Evolutionary conservation across 2,797 vertebrate species (phyloP), one percentile per base, ranked within the genome.

Genomic region (Paedocypris micromegethes): DNA sequence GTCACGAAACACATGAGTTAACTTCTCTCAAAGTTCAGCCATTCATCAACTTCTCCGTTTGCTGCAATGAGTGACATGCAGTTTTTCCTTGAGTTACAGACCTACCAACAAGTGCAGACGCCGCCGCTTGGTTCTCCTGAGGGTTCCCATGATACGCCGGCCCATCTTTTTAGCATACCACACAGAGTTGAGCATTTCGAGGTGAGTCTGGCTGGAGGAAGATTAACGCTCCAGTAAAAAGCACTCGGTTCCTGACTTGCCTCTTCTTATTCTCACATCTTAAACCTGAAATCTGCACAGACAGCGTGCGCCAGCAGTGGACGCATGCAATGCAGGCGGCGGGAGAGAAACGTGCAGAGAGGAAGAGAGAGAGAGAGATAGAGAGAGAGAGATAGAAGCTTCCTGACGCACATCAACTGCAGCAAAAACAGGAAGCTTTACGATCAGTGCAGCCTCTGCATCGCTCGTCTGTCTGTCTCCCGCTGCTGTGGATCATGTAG

Each of bases 101-200:
- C 90, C 86, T 92, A 93, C 91, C 92, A 89, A 85, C 75, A 89
- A 86, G 81, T 85, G 87, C 80, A 87, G 86, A 78, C 87, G 88
- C 49, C 92, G 90, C 61, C 83, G 79, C 78, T 90, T 90, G 82
- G 86, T 91, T 77, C 89, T 89, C 83, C 86, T 60, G 68, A 93
- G 83, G 61, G 88, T 90, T 76, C 86, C 88, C 85, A 92, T 88
- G 76, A 93, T 87, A 75, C 91, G 89, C 72, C 88, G 85, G 68
- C 92, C 89, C 89, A 91, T 87, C 86, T 88, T 92, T 76, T 88
- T 92, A 68, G 91, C 91, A 75, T 75, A 85, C 89, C 91, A 94
- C 78, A 90, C 86, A 1, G 88, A 92, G 73, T 87, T 85, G 72
- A 94, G 86, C 92, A 93, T 94, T 54, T 37, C 70, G 54, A 44